A percentile compares a stretch with the other conserved stretches of the same genome.
Evolutionary conservation across 2,797 vertebrate genomes (phyloP).

Genomic region (Enteromius thamalakanensis): DNA sequence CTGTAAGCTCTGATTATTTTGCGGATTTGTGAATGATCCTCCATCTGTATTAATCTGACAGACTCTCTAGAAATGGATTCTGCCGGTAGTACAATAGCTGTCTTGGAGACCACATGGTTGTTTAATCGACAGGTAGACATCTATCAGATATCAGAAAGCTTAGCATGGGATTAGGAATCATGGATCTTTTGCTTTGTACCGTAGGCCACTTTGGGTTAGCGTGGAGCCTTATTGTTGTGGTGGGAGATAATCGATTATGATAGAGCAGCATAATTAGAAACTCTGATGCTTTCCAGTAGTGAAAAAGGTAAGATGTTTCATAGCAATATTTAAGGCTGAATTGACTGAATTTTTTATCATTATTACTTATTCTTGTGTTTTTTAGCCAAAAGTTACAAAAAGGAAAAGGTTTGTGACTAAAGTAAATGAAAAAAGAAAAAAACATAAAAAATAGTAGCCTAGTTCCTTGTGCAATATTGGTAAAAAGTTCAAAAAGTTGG

Average conservation of each 20-base stretch:
- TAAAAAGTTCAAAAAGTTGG: neutral
- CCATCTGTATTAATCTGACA: constrained; percentile 39
- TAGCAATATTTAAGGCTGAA: neutral
- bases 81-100: constrained; percentile 19
- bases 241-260: neutral
- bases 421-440: neutral
- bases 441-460: neutral
- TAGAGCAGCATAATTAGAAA: constrained; percentile 3
- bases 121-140: constrained; percentile 38
- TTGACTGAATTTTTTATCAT: neutral
- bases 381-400: neutral
- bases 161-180: constrained; percentile 37
- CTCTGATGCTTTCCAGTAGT: neutral
- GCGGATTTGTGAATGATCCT: constrained; percentile 47
- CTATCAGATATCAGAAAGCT: constrained; percentile 40
- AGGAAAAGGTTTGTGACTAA: neutral
- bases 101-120: constrained; percentile 11
- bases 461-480: neutral
- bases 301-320: neutral
- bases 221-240: constrained; percentile 5
- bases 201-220: constrained; percentile 22
- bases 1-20: constrained; percentile 46
- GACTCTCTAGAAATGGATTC: constrained; percentile 38
- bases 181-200: constrained; percentile 10
- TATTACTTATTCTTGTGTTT: neutral